Evolutionary conservation across 2,888 invertebrate genomes (phyloP).

Genomic region (Diadegma fenestrale): DNA sequence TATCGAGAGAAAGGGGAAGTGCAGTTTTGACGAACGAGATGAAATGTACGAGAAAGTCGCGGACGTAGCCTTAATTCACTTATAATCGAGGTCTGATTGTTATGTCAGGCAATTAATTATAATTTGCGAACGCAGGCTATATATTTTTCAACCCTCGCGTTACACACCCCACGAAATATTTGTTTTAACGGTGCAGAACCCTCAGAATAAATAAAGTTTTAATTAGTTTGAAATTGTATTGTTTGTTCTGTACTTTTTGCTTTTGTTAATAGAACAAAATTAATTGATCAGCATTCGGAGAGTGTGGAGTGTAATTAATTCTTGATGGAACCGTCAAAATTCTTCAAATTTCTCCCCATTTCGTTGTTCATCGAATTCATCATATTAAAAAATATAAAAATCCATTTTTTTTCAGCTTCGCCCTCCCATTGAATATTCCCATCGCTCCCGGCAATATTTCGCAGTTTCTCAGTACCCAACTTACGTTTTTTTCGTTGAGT

Average conservation of each 20-base stretch:
- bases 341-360: background rate
- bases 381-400: slow-evolving; percentile 15
- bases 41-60: slow-evolving; percentile 7
- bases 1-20: slow-evolving; percentile 55
- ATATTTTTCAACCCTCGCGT: background rate
- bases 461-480: slow-evolving; percentile 25
- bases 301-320: background rate
- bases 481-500: slow-evolving; percentile 41
- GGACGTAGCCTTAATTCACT: slow-evolving; percentile 36
- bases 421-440: slow-evolving; percentile 18
- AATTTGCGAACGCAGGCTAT: slow-evolving; percentile 29
- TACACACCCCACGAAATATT: background rate
- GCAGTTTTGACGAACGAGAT: slow-evolving; percentile 19
- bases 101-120: slow-evolving; percentile 35
- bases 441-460: slow-evolving; percentile 30
- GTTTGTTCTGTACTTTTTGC: background rate
- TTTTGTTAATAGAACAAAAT: background rate
- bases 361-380: background rate
- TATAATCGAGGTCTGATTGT: slow-evolving; percentile 46
- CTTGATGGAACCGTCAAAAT: background rate
- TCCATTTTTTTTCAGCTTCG: background rate
- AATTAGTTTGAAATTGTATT: slow-evolving; percentile 7
- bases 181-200: background rate
- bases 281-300: background rate
- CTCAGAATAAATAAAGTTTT: slow-evolving; percentile 7